Conservation (phyloP, 2,113 vertebrate species). For the Oryzias curvinotus region DNA sequence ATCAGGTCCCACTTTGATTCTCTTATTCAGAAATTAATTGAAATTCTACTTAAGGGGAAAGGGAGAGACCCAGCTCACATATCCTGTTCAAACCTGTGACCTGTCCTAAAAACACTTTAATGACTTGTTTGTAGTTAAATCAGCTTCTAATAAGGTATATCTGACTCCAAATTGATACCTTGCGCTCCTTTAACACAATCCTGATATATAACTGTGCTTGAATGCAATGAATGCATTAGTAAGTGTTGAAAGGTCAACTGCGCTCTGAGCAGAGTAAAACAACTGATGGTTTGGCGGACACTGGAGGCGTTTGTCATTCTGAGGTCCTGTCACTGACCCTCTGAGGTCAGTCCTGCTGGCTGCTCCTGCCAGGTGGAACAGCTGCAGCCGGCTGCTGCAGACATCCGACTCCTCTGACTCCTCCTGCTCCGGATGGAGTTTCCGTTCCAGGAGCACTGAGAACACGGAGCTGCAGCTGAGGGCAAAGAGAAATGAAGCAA, state of each 20-base stretch:
- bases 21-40: background rate
- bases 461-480: slow-evolving; percentile 71
- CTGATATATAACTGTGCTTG: background rate
- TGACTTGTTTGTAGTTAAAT: background rate
- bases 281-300: background rate
- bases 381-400: slow-evolving; percentile 68
- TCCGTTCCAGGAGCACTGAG: slow-evolving; percentile 71
- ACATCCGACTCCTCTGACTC: slow-evolving; percentile 43
- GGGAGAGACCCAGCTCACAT: background rate
- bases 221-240: background rate
- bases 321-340: slow-evolving; percentile 41
- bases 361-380: slow-evolving; percentile 72
- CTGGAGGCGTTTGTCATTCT: background rate
- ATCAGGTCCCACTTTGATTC: background rate
- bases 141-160: background rate
- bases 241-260: background rate
- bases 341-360: slow-evolving; percentile 53
- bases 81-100: background rate
- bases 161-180: background rate
- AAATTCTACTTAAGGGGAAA: background rate
- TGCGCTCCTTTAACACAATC: background rate
- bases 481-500: background rate
- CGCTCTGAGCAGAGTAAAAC: background rate
- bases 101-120: background rate
- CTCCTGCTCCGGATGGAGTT: slow-evolving; percentile 37